A percentile compares a stretch with the other conserved stretches of the same genome.
phyloP scores from a whole-genome alignment of 92 coral and sea anemone species.

The Actinostola sp. region DNA sequence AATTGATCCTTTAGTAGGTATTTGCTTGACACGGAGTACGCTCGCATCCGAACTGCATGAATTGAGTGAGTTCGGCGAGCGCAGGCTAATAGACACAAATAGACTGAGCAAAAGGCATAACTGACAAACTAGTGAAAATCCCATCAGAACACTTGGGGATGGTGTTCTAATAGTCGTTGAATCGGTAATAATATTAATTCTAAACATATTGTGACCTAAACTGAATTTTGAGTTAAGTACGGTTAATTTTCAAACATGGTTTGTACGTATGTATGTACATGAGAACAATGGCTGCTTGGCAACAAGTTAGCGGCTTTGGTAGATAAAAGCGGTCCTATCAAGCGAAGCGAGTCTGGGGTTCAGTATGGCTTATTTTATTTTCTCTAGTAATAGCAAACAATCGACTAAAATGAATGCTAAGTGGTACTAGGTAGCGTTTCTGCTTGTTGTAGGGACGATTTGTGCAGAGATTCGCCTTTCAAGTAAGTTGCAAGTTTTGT shows the following conservation, averaged over 20 bases:
- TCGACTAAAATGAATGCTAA: background rate
- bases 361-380: background rate
- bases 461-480: slow-evolving; percentile 17
- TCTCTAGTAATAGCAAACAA: background rate
- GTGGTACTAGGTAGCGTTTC: background rate
- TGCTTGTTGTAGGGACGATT: slow-evolving; percentile 2
- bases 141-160: too few species aligned
- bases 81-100: too few species aligned
- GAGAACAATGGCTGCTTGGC: slow-evolving; percentile 5
- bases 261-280: background rate
- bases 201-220: slow-evolving; percentile 2
- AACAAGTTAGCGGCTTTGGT: slow-evolving; percentile 26
- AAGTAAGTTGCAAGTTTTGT: slow-evolving; percentile 14
- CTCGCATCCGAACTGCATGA: too few species aligned
- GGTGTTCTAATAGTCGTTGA: background rate
- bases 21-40: too few species aligned
- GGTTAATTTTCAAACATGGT: slow-evolving; percentile 8
- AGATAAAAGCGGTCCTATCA: slow-evolving; percentile 7
- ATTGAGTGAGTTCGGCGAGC: too few species aligned
- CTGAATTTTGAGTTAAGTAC: slow-evolving; percentile 2
- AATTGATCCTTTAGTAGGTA: too few species aligned
- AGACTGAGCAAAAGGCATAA: too few species aligned
- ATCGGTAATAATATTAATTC: background rate
- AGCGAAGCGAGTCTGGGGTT: slow-evolving; percentile 6
- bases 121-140: too few species aligned